These are phyloP conservation scores for Leptarthrus brevirostris DNA, from an alignment of 2,888 invertebrate species.

Conservation along the genomic window DNA sequence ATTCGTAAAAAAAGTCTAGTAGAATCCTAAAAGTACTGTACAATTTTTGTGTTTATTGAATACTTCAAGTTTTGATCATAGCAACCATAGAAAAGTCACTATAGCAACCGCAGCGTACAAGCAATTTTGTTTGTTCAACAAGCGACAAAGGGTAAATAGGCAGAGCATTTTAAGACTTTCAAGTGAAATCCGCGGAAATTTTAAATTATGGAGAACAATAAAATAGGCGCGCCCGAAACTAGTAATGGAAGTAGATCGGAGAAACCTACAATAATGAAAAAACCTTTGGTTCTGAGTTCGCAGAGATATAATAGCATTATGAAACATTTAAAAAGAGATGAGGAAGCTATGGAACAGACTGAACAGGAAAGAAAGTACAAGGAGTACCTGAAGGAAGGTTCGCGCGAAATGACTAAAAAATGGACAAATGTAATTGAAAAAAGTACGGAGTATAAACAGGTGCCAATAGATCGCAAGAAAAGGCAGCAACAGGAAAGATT, in stretches of 20 bases:
- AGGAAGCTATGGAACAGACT: slow-evolving; percentile 54
- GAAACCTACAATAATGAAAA: not conserved
- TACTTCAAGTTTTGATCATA: not conserved
- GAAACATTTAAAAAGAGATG: slow-evolving; percentile 29
- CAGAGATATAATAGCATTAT: slow-evolving; percentile 49
- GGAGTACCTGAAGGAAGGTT: slow-evolving; percentile 65
- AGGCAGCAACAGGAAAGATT: slow-evolving; percentile 57
- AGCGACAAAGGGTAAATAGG: slow-evolving; percentile 8
- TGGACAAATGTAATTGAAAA: slow-evolving; percentile 60
- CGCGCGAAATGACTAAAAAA: slow-evolving; percentile 65
- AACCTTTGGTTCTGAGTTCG: slow-evolving; percentile 25
- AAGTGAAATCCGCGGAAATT: not conserved
- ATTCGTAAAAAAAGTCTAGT: no score
- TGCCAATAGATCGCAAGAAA: slow-evolving; percentile 58
- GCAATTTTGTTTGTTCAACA: slow-evolving; percentile 21
- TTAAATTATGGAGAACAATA: slow-evolving; percentile 22
- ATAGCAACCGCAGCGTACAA: slow-evolving; percentile 1
- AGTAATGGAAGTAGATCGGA: not conserved
- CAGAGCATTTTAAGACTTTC: not conserved
- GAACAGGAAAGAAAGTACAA: slow-evolving; percentile 65
- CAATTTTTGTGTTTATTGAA: no score
- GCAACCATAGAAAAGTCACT: slow-evolving; percentile 1
- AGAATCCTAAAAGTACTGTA: no score
- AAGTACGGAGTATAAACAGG: not conserved
- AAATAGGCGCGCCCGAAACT: not conserved